Base-by-base conservation (phyloP, 2,797 vertebrate genomes). In the Garrulus glandarius region DNA sequence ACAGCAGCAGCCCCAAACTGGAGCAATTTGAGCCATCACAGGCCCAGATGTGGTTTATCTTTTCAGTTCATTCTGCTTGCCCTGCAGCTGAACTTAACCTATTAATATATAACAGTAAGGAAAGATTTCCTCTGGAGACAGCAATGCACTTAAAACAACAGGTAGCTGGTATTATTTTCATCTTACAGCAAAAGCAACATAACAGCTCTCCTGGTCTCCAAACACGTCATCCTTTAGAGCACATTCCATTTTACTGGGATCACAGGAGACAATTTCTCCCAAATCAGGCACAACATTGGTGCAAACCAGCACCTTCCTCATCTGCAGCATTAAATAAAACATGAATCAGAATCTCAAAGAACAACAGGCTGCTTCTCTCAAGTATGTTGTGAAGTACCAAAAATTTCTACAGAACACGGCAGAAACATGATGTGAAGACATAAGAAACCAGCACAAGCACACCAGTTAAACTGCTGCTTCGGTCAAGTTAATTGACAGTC, bases 41-140 rank as follows among this genome's bases (percentile, higher is more conserved):
- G 59, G 55, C 26, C 12, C 0, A 0, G 63, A 30, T 0, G 4
- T 67, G 77, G 74, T 37, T 92, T 75, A 77, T 70, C 84, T 93
- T 52, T 29, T 19, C 56, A 80, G 44, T 34, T 96, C 6, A 7
- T 72, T 70, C 91, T 63, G n/a, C 43, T 61, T 95, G 68, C 70
- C 88, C 84, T 74, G 74, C n/a, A 82, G 56, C 67, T 96, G 91
- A 95, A 94, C 81, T 91, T 83, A 34, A 20, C n/a, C 63, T 84
- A 89, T 84, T 87, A 84, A 93, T 91, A 72, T 30, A 46, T 72
- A 93, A 79, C 84, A 86, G 34, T 36, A 65, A 67, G 67, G 47
- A 71, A 87, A 78, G 24, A 81, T 53, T 89, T 93, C 82, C 90
- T 86, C 76, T 53, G 53, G 79, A 89, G 77, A 87, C 59, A 86